Conservation (phyloP, 2,888 invertebrate genomes). For the Harpagoxenus sublaevis region DNA sequence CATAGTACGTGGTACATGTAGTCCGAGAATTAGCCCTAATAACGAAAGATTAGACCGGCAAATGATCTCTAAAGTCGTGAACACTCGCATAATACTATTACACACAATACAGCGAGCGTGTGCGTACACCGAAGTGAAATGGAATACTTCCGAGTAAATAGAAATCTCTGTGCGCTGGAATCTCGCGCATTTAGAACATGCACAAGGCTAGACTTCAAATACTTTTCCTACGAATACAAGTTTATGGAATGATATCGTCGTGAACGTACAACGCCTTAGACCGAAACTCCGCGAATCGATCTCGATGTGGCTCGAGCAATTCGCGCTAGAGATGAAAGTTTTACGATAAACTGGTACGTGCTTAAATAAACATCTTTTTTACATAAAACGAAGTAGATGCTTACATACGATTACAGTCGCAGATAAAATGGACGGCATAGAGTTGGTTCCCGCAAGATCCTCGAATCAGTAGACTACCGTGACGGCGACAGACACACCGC, state of each 20-base stretch:
- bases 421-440: slow-evolving; percentile 84
- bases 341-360: neutral
- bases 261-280: slow-evolving; percentile 5
- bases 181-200: neutral
- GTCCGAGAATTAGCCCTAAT: slow-evolving; percentile 59
- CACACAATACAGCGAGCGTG: slow-evolving; percentile 18
- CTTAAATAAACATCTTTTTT: slow-evolving; percentile 54
- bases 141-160: slow-evolving; percentile 13
- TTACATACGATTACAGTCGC: slow-evolving; percentile 73
- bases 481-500: slow-evolving; percentile 34
- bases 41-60: slow-evolving; percentile 46
- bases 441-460: slow-evolving; percentile 85
- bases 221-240: slow-evolving; percentile 28
- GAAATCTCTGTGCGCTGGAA: slow-evolving; percentile 45
- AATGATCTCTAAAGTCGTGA: slow-evolving; percentile 7
- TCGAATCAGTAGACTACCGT: slow-evolving; percentile 78
- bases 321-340: slow-evolving; percentile 48
- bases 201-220: slow-evolving; percentile 22
- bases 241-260: slow-evolving; percentile 62
- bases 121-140: slow-evolving; percentile 31
- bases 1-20: slow-evolving; percentile 34
- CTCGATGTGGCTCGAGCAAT: slow-evolving; percentile 19
- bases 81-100: slow-evolving; percentile 29
- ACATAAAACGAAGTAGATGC: slow-evolving; percentile 68
- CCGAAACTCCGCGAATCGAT: slow-evolving; percentile 35